Conservation (phyloP, 2,113 vertebrate genomes). For the Campylomormyrus tamandua region DNA sequence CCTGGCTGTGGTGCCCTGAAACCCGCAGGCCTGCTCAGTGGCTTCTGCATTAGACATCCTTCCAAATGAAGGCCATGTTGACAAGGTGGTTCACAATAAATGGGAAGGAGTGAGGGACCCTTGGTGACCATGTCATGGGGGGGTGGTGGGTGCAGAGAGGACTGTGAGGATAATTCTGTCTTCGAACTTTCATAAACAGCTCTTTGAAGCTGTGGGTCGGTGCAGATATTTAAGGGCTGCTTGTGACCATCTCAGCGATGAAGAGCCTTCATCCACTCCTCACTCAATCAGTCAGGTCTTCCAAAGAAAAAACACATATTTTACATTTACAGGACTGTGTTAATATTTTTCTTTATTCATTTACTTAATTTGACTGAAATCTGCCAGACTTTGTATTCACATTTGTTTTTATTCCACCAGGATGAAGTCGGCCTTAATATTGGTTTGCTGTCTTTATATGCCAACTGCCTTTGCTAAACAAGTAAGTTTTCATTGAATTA, state of each 20-base stretch:
- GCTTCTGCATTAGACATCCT: neutral
- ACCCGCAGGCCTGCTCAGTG: neutral
- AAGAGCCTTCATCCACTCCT: neutral
- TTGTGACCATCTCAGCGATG: neutral
- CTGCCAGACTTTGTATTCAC: neutral
- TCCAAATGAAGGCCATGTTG: neutral
- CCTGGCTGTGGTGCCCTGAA: neutral
- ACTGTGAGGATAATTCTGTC: neutral
- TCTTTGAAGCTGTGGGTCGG: neutral
- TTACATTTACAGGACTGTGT: neutral
- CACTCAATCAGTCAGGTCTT: neutral
- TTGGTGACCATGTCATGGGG: neutral
- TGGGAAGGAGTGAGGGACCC: neutral
- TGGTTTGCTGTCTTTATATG: slow-evolving; percentile 16
- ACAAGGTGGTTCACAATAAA: neutral
- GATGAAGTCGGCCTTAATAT: neutral
- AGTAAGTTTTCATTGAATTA: slow-evolving; percentile 11
- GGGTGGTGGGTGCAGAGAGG: neutral
- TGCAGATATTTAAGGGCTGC: slow-evolving; percentile 12
- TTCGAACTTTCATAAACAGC: neutral
- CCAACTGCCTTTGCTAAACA: slow-evolving; percentile 1
- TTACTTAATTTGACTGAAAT: neutral
- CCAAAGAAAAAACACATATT: neutral
- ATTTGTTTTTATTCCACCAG: neutral
- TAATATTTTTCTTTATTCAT: neutral